Evolutionary conservation across 1,140 invertebrate species (phyloP), one percentile per base, ranked within the genome.

Genomic region (Bicyclus anynana): DNA sequence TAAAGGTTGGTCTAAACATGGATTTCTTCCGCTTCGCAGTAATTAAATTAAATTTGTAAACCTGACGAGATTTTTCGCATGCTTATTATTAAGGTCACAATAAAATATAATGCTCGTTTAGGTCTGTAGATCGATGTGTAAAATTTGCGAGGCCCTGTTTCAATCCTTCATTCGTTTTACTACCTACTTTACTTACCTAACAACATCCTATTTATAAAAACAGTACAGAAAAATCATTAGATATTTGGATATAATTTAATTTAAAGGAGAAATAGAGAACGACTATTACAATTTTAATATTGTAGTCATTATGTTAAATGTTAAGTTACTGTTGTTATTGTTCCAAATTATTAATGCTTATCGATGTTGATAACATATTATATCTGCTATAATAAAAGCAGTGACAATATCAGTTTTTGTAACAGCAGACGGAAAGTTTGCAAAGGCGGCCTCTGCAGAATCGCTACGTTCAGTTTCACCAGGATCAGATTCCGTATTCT

Each of bases 401-500:
- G 47, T 53, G 17, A 54, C 26, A 44, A 46, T 38, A 57, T 47
- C 52, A 69, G 51, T 62, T 69, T 69, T 65, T 63, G 51, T 66
- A 69, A 69, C 65, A 65, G 64, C 65, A 80, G 87, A 89, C 68
- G 77, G 79, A 55, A 88, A 89, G 65, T 89, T 92, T 72, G 89
- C 95, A 18, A 96, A 96, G 84, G 94, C 95, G n/a, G 83, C 95
- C 44, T 96, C 95, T 66, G 94, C 94, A 26, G 95, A 96, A 81
- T 96, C 94, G 0, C 80, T 96, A 49, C 91, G 95, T 53, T 96
- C 95, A 2, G 94, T 95, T 50, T 96, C 95, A 74, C 95, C 95
- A 10, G 95, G 95, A 10, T 96, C 95, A 65, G 95, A 96, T 80
- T 96, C 94, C 53, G 95, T 97, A 16, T 97, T 97, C 81, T 96